Conservation (phyloP, 2,888 invertebrate species). For the Glaucopsyche alexis region DNA sequence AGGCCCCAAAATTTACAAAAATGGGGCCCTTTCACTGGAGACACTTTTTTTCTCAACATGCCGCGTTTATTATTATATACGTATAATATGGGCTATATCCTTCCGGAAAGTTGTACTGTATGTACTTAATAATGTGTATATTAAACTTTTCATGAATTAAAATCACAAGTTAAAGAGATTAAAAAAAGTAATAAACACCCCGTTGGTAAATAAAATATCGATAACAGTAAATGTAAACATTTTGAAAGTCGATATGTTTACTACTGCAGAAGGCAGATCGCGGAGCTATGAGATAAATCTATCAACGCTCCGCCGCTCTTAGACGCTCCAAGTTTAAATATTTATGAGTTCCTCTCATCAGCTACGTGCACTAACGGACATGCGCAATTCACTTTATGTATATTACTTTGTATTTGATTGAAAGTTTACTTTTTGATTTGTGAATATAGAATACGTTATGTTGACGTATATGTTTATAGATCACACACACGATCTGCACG, state of each 20-base stretch:
- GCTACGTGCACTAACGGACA: conserved; percentile 53
- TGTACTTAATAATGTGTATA: too few species aligned
- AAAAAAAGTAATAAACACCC: not conserved
- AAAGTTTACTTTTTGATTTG: not conserved
- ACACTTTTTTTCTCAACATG: too few species aligned
- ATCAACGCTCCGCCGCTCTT: conserved; percentile 48
- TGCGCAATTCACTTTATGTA: conserved; percentile 14
- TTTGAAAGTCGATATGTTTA: conserved; percentile 16
- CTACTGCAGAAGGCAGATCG: not conserved
- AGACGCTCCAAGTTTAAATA: conserved; percentile 55
- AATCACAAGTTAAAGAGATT: too few species aligned
- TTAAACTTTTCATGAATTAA: too few species aligned
- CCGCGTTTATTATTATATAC: too few species aligned
- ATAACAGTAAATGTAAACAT: conserved; percentile 24
- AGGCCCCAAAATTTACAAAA: too few species aligned
- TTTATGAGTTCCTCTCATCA: conserved; percentile 69
- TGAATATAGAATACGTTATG: not conserved
- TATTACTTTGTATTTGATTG: conserved; percentile 4
- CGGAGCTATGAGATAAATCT: conserved; percentile 56
- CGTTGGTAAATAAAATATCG: not conserved
- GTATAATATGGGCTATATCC: too few species aligned
- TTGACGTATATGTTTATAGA: too few species aligned
- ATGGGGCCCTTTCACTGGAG: too few species aligned
- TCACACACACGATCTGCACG: too few species aligned
- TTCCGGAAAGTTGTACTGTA: too few species aligned